Evolutionary conservation across 2,113 vertebrate species (phyloP).

Genomic region (Mus pahari): DNA sequence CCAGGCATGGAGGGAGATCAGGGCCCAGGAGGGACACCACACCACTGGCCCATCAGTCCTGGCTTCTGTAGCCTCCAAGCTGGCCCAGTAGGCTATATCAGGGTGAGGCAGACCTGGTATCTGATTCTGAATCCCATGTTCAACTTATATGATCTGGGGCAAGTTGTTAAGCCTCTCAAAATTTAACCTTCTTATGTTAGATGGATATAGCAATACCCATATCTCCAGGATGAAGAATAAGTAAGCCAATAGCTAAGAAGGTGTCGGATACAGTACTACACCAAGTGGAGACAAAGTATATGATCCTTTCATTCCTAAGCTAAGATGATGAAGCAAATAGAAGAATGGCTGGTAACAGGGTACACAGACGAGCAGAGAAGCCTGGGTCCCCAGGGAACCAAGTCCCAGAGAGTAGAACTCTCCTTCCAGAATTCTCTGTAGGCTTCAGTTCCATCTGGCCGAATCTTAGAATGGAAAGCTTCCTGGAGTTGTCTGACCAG

Average conservation of each 20-base stretch:
- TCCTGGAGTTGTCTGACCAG: neutral
- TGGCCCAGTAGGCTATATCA: neutral
- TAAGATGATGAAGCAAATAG: neutral
- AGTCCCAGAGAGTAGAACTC: neutral
- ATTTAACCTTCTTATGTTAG: neutral
- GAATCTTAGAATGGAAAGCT: neutral
- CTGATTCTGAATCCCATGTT: neutral
- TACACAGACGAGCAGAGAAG: neutral
- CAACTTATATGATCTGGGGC: neutral
- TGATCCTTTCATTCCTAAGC: neutral
- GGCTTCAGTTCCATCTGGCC: neutral
- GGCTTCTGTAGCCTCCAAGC: neutral
- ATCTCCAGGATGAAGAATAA: neutral
- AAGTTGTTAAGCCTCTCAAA: neutral
- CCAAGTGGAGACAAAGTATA: neutral
- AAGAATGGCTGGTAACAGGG: neutral
- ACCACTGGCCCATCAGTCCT: neutral
- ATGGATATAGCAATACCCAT: neutral
- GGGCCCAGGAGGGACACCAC: neutral
- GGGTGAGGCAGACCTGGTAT: neutral
- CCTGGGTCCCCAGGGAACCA: neutral
- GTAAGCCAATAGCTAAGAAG: neutral
- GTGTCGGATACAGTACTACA: accelerated
- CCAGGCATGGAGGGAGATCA: accelerated
- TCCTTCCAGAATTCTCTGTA: neutral